These are phyloP conservation scores for Eupithecia tripunctaria DNA, from an alignment of 2,888 invertebrate genomes.

Conservation along the genomic window DNA sequence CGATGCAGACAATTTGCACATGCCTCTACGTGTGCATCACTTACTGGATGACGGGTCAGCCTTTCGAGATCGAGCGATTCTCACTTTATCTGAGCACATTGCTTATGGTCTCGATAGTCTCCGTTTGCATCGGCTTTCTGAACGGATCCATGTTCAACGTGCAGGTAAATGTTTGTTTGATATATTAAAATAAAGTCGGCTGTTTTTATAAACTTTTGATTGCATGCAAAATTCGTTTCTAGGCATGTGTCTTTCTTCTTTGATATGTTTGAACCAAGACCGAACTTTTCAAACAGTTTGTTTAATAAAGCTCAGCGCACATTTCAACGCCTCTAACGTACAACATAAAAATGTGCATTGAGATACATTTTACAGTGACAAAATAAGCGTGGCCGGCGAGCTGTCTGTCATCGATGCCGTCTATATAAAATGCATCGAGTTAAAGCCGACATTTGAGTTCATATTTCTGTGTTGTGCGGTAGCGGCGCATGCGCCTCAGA, in stretches of 20 bases:
- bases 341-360: too few species aligned
- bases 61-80: constrained; percentile 89
- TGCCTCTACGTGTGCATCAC: constrained; percentile 90
- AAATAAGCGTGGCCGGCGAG: too few species aligned
- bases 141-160: constrained; percentile 92
- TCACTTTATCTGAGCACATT: constrained; percentile 88
- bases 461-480: too few species aligned
- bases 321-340: too few species aligned
- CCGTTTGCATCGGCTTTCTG: constrained; percentile 93
- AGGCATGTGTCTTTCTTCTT: background rate
- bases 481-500: too few species aligned
- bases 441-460: too few species aligned
- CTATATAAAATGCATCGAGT: too few species aligned
- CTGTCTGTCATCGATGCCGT: too few species aligned
- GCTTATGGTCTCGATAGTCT: constrained; percentile 91
- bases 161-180: constrained; percentile 81
- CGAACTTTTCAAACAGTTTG: background rate
- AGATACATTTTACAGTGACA: too few species aligned
- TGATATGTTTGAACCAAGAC: background rate
- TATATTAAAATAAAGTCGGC: background rate
- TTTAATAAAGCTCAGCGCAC: background rate
- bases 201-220: background rate
- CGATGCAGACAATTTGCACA: constrained; percentile 91
- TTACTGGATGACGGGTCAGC: constrained; percentile 95
- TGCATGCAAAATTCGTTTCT: background rate